Conservation (phyloP, 37 sponge, comb jelly and placozoan species). For the Bolinopsis microptera region DNA sequence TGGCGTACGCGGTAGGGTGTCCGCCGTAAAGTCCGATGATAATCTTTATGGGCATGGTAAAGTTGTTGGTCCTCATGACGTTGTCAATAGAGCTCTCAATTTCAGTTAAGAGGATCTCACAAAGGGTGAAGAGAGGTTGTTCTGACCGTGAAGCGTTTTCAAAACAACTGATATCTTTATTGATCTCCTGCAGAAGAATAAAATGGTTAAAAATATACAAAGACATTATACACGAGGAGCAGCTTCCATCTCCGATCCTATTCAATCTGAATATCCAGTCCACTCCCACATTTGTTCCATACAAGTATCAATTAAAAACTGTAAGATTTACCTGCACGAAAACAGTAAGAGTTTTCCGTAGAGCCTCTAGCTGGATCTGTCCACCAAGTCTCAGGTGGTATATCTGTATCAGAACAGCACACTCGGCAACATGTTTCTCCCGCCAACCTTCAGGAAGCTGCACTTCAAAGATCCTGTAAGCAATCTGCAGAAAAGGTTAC, state of each 20-base stretch:
- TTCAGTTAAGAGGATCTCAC: not conserved
- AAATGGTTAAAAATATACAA: no score
- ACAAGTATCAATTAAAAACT: no score
- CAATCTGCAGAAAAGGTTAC: not conserved
- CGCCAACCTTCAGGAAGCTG: not conserved
- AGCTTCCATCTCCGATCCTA: no score
- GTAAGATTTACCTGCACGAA: conserved; percentile 51
- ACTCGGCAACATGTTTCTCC: not conserved
- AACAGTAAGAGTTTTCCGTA: not conserved
- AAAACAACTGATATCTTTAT: not conserved
- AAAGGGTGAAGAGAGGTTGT: not conserved
- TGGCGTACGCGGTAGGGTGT: not conserved
- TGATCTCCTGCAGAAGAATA: not conserved
- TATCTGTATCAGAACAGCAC: not conserved
- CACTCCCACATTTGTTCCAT: no score
- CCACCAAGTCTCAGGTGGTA: not conserved
- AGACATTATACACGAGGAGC: no score
- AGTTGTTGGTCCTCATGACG: not conserved
- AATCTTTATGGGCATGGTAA: not conserved
- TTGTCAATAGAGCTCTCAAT: not conserved
- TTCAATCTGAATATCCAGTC: no score
- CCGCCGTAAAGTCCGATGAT: not conserved
- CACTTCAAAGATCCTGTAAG: not conserved
- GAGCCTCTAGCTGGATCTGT: not conserved
- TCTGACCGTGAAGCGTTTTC: not conserved